Conservation (phyloP, 2,888 invertebrate species). For the Polyommatus icarus region DNA sequence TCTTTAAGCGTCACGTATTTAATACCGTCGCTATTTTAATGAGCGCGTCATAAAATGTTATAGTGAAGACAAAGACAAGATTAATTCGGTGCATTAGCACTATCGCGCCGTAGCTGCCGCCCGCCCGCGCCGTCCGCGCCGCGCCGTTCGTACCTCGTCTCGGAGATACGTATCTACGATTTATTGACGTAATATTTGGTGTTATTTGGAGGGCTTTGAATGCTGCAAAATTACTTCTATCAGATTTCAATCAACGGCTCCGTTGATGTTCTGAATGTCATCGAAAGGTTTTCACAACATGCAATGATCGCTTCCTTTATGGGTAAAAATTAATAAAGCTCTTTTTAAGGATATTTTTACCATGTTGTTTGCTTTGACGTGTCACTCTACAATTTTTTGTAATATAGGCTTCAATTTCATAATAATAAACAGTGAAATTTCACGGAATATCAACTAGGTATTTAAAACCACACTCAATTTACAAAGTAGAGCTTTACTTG, state of each 20-base stretch:
- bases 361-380: no score
- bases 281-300: background rate
- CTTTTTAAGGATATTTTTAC: no score
- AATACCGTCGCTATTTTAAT: conserved; percentile 66
- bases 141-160: conserved; percentile 12
- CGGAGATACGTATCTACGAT: conserved; percentile 19
- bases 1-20: conserved; percentile 69
- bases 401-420: no score
- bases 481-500: no score
- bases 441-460: no score
- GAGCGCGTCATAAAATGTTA: conserved; percentile 66
- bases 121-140: background rate
- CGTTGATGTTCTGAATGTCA: background rate
- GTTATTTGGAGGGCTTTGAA: background rate
- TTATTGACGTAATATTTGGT: conserved; percentile 10
- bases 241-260: background rate
- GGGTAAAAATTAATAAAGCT: no score
- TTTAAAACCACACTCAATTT: no score
- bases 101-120: background rate
- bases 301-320: no score
- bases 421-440: no score
- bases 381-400: no score
- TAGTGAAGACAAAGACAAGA: conserved; percentile 47
- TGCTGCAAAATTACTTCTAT: background rate
- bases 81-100: conserved; percentile 28